Conservation (phyloP, 2,113 vertebrate species). For the Passer domesticus region DNA sequence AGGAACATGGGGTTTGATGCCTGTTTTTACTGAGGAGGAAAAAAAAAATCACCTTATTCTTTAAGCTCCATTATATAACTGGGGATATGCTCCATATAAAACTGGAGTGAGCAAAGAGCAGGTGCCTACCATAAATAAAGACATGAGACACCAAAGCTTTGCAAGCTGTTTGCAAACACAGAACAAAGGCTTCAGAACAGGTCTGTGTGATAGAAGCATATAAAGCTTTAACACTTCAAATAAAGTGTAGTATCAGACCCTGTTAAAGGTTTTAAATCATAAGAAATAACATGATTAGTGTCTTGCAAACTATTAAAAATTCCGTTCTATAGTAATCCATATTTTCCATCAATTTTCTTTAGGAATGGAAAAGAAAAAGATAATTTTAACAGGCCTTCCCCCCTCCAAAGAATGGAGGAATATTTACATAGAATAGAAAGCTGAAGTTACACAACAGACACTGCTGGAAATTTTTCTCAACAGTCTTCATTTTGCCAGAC, state of each 20-base stretch:
- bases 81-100: background rate
- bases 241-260: background rate
- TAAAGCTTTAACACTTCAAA: background rate
- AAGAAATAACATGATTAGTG: background rate
- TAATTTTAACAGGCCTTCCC: background rate
- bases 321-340: background rate
- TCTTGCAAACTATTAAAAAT: background rate
- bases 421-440: conserved; percentile 26
- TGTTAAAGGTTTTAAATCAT: background rate
- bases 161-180: background rate
- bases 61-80: background rate
- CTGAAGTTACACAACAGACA: background rate
- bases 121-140: background rate
- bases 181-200: background rate
- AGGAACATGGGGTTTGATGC: background rate
- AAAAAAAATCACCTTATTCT: background rate
- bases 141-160: background rate
- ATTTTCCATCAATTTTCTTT: background rate
- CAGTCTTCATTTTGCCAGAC: background rate
- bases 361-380: background rate
- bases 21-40: background rate
- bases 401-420: background rate
- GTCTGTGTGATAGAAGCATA: background rate
- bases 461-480: background rate
- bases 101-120: background rate